phyloP scores from a whole-genome alignment of 2,113 vertebrate genomes.

The Prunella fulvescens region DNA sequence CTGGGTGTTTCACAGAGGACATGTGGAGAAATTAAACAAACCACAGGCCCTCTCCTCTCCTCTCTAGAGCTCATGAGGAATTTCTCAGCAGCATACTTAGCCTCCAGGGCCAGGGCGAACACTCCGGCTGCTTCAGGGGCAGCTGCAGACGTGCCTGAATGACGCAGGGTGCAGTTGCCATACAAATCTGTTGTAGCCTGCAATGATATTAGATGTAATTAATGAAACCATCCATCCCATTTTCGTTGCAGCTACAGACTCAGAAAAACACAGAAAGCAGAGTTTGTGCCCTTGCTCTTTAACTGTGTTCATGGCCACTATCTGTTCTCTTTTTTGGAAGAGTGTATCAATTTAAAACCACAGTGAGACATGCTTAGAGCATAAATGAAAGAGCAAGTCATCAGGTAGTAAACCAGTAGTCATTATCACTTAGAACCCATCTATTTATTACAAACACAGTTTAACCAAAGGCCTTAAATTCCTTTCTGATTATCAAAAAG shows the following conservation, averaged over 20 bases:
- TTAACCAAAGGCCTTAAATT: background rate
- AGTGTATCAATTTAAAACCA: background rate
- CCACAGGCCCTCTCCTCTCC: background rate
- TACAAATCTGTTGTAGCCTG: constrained; percentile 98
- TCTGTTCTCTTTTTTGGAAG: background rate
- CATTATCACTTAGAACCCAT: background rate
- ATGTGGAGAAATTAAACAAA: background rate
- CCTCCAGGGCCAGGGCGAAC: constrained; percentile 94
- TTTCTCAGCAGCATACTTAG: constrained; percentile 85
- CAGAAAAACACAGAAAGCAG: background rate
- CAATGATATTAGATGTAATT: constrained; percentile 41
- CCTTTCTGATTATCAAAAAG: background rate
- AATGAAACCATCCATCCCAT: background rate
- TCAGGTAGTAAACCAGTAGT: background rate
- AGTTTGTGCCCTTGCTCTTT: background rate
- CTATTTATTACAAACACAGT: background rate
- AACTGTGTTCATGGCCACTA: background rate
- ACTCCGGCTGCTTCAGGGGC: constrained; percentile 97
- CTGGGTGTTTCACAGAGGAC: background rate
- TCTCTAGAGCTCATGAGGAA: background rate
- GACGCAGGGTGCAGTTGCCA: constrained; percentile 96
- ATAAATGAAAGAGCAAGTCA: background rate
- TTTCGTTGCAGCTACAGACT: background rate
- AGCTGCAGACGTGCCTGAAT: constrained; percentile 96
- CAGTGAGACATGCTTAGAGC: background rate